Conservation (phyloP, 1,140 invertebrate species). For the Caenorhabditis briggsae region DNA sequence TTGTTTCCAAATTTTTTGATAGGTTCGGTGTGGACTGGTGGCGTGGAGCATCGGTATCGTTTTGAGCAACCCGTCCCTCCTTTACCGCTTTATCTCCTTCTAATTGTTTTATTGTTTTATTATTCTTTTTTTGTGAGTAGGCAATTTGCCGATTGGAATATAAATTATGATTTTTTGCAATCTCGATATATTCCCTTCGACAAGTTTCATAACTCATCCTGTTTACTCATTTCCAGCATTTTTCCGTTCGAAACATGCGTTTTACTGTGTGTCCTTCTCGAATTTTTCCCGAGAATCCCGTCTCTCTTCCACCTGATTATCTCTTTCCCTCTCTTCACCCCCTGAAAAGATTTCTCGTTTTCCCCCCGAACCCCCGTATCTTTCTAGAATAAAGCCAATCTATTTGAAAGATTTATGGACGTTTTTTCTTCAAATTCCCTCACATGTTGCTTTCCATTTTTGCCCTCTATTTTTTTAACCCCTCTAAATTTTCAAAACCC, state of each 20-base stretch:
- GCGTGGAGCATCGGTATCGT: conserved; percentile 26
- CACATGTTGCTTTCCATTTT: conserved; percentile 31
- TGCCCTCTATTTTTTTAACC: background rate
- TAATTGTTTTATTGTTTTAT: conserved; percentile 47
- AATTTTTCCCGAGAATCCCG: conserved; percentile 39
- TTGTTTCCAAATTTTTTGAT: background rate
- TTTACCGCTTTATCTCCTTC: conserved; percentile 13
- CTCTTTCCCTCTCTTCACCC: conserved; percentile 3
- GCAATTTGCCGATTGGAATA: conserved; percentile 1
- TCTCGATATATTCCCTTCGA: too few species aligned
- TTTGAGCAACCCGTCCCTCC: background rate
- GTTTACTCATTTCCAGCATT: background rate
- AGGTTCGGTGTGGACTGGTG: background rate
- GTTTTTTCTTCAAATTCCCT: background rate
- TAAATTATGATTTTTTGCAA: background rate
- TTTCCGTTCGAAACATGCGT: conserved; percentile 17
- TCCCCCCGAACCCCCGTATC: background rate
- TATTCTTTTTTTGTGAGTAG: background rate
- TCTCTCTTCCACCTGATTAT: background rate
- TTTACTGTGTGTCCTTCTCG: conserved; percentile 24
- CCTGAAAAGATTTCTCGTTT: background rate
- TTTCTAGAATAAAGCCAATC: conserved; percentile 37
- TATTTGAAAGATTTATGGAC: background rate
- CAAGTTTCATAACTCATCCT: too few species aligned
- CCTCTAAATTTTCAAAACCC: background rate